These are phyloP conservation scores for Tangara arthus DNA, from an alignment of 2,797 vertebrate species.

Conservation along the genomic window DNA sequence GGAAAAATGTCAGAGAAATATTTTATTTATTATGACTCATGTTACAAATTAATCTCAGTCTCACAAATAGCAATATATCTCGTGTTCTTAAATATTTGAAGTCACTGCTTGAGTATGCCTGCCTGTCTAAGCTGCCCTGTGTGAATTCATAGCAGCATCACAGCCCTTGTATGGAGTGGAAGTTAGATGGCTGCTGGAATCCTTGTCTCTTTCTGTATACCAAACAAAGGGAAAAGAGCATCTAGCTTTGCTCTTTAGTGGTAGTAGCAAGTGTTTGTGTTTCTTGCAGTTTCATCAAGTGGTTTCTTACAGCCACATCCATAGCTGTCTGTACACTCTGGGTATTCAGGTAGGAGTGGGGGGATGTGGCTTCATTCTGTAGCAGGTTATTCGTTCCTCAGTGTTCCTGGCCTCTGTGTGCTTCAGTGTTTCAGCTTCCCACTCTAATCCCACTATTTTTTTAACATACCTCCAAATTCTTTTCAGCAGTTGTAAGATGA, in stretches of 20 bases:
- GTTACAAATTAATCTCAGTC: not conserved
- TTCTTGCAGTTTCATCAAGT: not conserved
- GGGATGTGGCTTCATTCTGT: not conserved
- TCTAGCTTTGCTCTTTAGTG: not conserved
- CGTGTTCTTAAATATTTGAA: not conserved
- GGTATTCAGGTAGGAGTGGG: not conserved
- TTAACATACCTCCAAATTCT: not conserved
- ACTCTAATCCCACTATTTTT: not conserved
- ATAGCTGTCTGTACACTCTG: not conserved
- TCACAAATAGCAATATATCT: not conserved
- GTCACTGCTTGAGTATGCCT: not conserved
- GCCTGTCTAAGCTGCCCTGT: not conserved
- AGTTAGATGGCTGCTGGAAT: not conserved
- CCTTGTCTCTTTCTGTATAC: not conserved
- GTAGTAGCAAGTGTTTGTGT: not conserved
- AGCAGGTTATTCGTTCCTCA: not conserved
- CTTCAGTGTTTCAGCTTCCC: not conserved
- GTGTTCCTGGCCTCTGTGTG: not conserved
- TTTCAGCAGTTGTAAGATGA: not conserved
- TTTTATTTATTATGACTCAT: not conserved
- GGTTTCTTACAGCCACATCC: fast-evolving
- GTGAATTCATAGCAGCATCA: not conserved
- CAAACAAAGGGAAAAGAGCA: not conserved
- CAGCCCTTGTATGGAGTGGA: not conserved
- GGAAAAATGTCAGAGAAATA: not conserved